Evolutionary conservation across 2,113 vertebrate species (phyloP).

Genomic region (Alces alces): DNA sequence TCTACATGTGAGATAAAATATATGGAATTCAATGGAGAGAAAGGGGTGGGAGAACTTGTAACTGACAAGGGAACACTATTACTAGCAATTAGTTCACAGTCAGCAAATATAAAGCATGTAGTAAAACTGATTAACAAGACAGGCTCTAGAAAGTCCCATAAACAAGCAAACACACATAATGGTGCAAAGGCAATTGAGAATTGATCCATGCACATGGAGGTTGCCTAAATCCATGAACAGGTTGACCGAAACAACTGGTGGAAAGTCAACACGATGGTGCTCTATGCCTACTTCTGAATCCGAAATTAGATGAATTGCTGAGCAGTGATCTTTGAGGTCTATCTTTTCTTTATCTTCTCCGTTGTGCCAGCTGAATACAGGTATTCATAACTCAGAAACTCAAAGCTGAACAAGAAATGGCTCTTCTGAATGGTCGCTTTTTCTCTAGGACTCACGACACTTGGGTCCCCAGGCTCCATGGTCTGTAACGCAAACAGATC

Average conservation of each 20-base stretch:
- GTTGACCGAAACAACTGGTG: neutral
- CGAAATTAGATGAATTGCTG: neutral
- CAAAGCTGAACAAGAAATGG: neutral
- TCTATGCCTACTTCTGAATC: neutral
- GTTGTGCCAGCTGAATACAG: neutral
- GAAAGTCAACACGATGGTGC: neutral
- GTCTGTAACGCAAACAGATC: neutral
- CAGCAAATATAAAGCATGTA: neutral
- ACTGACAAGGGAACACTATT: conserved; percentile 8
- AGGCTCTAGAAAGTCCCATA: neutral
- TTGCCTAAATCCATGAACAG: neutral
- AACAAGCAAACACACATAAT: neutral
- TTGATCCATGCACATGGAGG: neutral
- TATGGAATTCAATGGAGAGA: neutral
- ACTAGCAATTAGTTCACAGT: conserved; percentile 19
- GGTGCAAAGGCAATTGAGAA: neutral
- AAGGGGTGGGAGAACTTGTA: neutral
- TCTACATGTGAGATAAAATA: conserved; percentile 27
- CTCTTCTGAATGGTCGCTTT: neutral
- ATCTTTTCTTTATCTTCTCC: neutral
- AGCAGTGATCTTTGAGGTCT: neutral
- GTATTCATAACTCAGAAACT: neutral
- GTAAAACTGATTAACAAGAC: conserved; percentile 40
- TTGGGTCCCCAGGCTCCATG: neutral
- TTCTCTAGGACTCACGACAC: neutral